Evolutionary conservation across 2,888 invertebrate genomes (phyloP), one percentile per base, ranked within the genome.

Genomic region (Drosophila greeni): DNA sequence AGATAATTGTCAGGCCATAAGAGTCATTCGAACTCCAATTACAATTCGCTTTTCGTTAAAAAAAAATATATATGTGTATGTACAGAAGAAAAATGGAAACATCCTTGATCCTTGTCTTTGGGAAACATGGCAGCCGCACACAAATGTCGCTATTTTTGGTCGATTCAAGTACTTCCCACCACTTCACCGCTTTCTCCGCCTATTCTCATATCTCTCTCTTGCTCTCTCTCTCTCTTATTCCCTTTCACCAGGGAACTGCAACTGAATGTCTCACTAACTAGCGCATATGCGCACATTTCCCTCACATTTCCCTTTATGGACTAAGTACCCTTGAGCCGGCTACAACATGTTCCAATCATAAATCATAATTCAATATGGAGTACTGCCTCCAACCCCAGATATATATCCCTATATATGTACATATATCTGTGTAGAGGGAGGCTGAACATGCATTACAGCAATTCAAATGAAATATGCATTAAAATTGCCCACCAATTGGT

Each of bases 311-410:
- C 51, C 18, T 57, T 36, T 53, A 55, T 56, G 60, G 49, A 62
- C 55, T 73, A 82, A 82, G 82, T 81, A 83, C 81, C 76, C 74
- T 75, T 81, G 72, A 70, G 73, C 66, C 69, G 54, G 62, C 61
- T 75, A 73, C 76, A 81, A 74, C 83, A 83, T 84, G 84, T 82
- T 75, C 57, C 67, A 66, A 71, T 70, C 76, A 84, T 84, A 85
- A 84, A 84, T 84, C 83, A 84, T 80, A 83, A 80, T 78, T 75
- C 85, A 84, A 84, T 85, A 84, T 84, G 85, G 82, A 84, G 80
- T 84, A 70, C 70, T 58, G 29, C 72, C 61, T 66, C 37, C 42
- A 16, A 31, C 16, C 48, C 60, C 29, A 40, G 23, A 16, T 33
- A 34, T 49, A 42, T 39, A 14, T 7, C 6, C 4, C 8, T 20